Percentiles rank a stretch among this genome's conserved stretches.
Conservation (phyloP, 2,797 vertebrate species). For the Smutsia gigantea region DNA sequence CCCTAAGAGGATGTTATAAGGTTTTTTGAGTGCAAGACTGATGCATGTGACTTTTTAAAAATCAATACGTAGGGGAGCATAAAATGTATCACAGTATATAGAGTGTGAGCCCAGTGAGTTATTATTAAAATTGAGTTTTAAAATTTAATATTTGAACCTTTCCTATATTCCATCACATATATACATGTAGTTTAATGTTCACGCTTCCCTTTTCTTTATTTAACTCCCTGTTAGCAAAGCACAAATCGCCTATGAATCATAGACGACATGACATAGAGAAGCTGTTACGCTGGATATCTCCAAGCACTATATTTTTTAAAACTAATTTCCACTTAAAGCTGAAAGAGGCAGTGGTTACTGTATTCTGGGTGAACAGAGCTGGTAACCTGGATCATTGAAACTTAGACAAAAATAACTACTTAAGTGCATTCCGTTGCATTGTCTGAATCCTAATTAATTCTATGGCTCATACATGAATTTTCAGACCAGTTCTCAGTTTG, state of each 20-base stretch:
- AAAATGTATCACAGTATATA: background rate
- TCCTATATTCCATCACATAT: background rate
- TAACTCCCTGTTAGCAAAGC: background rate
- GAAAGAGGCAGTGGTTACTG: background rate
- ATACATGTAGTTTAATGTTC: background rate
- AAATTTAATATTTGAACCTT: constrained; percentile 4
- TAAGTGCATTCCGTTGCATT: background rate
- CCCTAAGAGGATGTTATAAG: background rate
- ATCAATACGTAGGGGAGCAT: background rate
- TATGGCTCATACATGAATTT: background rate
- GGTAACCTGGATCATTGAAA: background rate
- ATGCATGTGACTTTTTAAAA: constrained; percentile 21
- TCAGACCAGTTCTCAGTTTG: background rate
- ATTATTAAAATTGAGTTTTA: constrained; percentile 22
- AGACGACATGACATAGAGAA: constrained; percentile 4
- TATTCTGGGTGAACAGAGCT: background rate
- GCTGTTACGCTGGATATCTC: background rate
- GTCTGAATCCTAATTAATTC: constrained; percentile 4
- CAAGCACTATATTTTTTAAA: background rate
- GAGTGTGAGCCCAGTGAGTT: background rate
- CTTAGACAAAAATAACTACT: background rate
- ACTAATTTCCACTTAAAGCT: constrained; percentile 11
- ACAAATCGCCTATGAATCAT: background rate
- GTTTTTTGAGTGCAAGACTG: background rate
- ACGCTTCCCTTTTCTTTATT: background rate